phyloP scores from a whole-genome alignment of 2,113 vertebrate species.

The Gymnogyps californianus region DNA sequence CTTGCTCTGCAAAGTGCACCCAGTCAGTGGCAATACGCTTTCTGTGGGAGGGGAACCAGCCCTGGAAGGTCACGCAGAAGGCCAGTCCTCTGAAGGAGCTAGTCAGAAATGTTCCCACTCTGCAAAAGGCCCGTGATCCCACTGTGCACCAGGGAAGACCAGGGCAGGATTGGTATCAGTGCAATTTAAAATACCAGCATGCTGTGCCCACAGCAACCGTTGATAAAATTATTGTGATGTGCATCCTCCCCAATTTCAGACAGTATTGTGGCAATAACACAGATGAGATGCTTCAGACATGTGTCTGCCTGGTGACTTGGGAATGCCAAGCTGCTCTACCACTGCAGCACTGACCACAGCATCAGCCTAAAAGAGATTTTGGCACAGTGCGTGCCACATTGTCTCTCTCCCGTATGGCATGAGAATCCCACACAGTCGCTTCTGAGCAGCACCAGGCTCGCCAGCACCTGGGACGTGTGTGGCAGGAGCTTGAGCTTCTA shows the following conservation, averaged over 20 bases:
- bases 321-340: neutral
- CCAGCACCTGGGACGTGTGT: accelerated
- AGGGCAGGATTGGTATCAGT: neutral
- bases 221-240: neutral
- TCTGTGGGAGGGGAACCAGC: neutral
- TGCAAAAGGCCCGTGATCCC: neutral
- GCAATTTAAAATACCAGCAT: neutral
- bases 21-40: accelerated
- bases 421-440: neutral
- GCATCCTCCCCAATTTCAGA: neutral
- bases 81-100: neutral
- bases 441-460: neutral
- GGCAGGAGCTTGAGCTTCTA: neutral
- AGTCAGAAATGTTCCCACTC: neutral
- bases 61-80: neutral
- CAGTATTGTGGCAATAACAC: neutral
- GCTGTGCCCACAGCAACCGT: accelerated
- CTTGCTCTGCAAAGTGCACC: neutral
- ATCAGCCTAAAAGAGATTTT: neutral
- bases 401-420: accelerated
- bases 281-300: neutral
- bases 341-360: neutral
- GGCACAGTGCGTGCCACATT: accelerated
- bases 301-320: neutral
- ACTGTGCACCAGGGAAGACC: neutral